Percentiles rank a stretch among this genome's conserved stretches.
These are phyloP conservation scores for Champsocephalus esox DNA, from an alignment of 2,797 vertebrate species.

Conservation along the genomic window DNA sequence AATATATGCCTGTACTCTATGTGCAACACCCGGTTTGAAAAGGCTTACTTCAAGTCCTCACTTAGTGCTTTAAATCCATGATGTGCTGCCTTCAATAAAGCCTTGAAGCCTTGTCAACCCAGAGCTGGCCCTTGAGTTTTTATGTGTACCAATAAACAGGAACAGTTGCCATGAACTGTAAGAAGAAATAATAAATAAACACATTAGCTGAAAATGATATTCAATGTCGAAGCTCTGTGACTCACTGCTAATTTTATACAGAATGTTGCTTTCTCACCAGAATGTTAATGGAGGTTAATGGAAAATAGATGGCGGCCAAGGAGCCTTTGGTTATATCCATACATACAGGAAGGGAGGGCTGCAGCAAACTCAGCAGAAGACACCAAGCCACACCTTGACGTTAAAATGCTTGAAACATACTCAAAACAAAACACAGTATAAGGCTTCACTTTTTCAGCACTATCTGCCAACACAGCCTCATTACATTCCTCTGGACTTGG, in stretches of 20 bases:
- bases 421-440: not conserved
- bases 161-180: conserved; percentile 15
- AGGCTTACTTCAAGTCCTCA: conserved; percentile 61
- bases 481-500: conserved; percentile 16
- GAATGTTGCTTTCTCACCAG: conserved; percentile 9
- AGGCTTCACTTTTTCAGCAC: conserved; percentile 6
- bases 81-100: conserved; percentile 76
- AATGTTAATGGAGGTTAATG: conserved; percentile 50
- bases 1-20: conserved; percentile 58
- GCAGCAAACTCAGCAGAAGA: conserved; percentile 26
- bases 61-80: conserved; percentile 50
- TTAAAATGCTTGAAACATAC: conserved; percentile 25
- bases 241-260: conserved; percentile 27
- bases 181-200: conserved; percentile 35
- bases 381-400: conserved; percentile 10
- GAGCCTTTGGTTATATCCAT: conserved; percentile 19
- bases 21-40: conserved; percentile 56
- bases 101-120: conserved; percentile 59
- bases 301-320: conserved; percentile 29
- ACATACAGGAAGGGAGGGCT: conserved; percentile 10
- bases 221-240: conserved; percentile 4
- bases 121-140: conserved; percentile 36
- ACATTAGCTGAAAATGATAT: conserved; percentile 12
- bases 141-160: conserved; percentile 31
- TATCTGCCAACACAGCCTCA: conserved; percentile 8